Evolutionary conservation across 2,113 vertebrate species (phyloP), one percentile per base, ranked within the genome.

Genomic region (Desmodus rotundus): DNA sequence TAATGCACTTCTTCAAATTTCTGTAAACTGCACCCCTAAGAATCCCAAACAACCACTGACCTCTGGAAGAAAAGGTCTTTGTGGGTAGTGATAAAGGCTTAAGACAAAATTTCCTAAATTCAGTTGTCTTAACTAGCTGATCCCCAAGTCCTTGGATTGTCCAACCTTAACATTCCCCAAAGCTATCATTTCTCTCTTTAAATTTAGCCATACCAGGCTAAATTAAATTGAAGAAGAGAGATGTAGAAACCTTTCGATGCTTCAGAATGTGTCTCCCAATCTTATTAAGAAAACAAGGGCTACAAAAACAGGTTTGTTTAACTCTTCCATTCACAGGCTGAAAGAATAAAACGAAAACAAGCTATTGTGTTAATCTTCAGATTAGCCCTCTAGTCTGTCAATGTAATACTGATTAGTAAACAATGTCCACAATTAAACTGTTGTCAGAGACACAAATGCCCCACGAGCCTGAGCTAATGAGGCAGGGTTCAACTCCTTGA

Each of bases 351-450:
- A 98, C 89, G 89, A 97, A 98, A 98, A 98, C 98, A 98, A 98
- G 97, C 98, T 97, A 98, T 98, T 98, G 98, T 98, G 98, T 97
- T 98, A 98, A 98, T 98, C 98, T 98, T 97, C 94, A 98, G 98
- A 98, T 99, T 98, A 99, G 98, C 97, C 97, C 98, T 98, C 97
- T 98, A 97, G 97, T 98, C 98, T 97, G 97, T 98, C 98, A 97
- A 98, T 97, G 98, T 98, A 98, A 98, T 98, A 98, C 98, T 98
- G 98, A 98, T 98, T 98, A 97, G 98, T 98, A 98, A 99, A 99
- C 98, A 99, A 98, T 98, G 98, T 98, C 98, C 97, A 98, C 97
- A 98, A 98, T 98, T 98, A 98, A 98, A 97, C 98, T 98, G 98
- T 98, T 98, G 98, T 98, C 97, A 97, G 98, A 98, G 98, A 98